These are phyloP conservation scores for Papilio aristodemus DNA, from an alignment of 1,140 invertebrate species.

Conservation along the genomic window DNA sequence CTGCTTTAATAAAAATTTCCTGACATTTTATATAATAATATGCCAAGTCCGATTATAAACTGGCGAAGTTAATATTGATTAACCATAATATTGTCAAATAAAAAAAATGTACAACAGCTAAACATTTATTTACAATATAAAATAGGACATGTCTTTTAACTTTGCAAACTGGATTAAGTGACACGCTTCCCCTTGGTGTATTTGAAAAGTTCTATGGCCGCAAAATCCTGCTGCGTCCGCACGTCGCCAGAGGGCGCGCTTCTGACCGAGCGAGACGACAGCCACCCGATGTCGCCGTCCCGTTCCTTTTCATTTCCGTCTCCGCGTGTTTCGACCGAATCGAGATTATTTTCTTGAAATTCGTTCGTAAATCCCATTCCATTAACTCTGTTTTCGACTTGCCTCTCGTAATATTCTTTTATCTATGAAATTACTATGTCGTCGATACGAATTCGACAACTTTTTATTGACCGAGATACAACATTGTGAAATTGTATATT, in stretches of 20 bases:
- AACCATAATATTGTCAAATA: no score
- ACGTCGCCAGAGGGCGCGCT: background rate
- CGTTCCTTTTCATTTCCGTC: slow-evolving; percentile 31
- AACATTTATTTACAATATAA: no score
- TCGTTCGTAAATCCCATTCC: slow-evolving; percentile 29
- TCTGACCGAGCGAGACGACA: slow-evolving; percentile 10
- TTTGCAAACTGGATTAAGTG: slow-evolving; percentile 5
- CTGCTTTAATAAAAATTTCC: no score
- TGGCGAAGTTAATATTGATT: no score
- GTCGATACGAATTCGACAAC: background rate
- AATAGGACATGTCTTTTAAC: background rate
- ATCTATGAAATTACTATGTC: slow-evolving; percentile 12
- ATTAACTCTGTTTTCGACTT: slow-evolving; percentile 28
- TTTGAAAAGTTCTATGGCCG: slow-evolving; percentile 15
- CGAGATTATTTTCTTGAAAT: slow-evolving; percentile 35
- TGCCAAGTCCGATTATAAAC: no score
- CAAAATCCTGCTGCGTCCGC: background rate
- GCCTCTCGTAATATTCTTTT: background rate
- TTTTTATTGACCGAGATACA: background rate
- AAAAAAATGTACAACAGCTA: no score
- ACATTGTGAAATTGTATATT: background rate
- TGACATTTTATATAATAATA: no score
- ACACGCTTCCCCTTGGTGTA: slow-evolving; percentile 25
- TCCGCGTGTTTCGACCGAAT: slow-evolving; percentile 28
- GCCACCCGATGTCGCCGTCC: slow-evolving; percentile 6